Conservation (phyloP, 2,888 invertebrate species). For the Eupeodes latifasciatus region DNA sequence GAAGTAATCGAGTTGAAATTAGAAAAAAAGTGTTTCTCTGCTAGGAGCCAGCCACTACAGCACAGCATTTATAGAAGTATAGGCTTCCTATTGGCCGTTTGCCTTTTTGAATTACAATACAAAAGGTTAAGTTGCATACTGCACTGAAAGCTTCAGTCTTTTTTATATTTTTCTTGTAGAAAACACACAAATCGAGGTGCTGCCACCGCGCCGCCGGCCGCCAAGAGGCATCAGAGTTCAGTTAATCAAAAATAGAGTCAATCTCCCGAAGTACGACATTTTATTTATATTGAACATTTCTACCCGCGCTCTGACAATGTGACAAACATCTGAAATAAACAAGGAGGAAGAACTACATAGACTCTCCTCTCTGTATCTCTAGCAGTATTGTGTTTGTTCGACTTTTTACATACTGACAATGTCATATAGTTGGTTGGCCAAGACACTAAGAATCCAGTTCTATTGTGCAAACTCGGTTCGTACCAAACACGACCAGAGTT, state of each 20-base stretch:
- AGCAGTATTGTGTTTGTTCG: not conserved
- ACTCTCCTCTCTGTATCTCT: not conserved
- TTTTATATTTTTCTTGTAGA: too few relatives aligned
- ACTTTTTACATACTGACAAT: slow-evolving; percentile 29
- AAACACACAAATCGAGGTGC: slow-evolving; percentile 35
- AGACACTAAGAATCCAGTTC: slow-evolving; percentile 63
- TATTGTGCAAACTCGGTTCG: not conserved
- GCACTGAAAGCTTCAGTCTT: slow-evolving; percentile 22
- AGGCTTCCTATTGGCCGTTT: slow-evolving; percentile 69
- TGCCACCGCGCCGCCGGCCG: not conserved
- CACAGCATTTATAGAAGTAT: not conserved
- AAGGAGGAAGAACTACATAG: slow-evolving; percentile 17
- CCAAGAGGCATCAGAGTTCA: slow-evolving; percentile 34
- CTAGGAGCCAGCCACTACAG: not conserved
- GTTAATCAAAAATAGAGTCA: slow-evolving; percentile 72
- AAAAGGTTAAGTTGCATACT: slow-evolving; percentile 71
- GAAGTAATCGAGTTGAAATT: slow-evolving; percentile 41
- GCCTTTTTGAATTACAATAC: slow-evolving; percentile 68
- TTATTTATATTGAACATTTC: slow-evolving; percentile 18
- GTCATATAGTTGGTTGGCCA: slow-evolving; percentile 51
- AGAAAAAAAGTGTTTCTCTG: slow-evolving; percentile 21
- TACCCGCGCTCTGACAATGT: slow-evolving; percentile 39
- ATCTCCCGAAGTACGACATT: slow-evolving; percentile 40
- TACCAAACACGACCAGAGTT: slow-evolving; percentile 25
- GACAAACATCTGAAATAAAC: slow-evolving; percentile 13